A percentile compares a stretch with the other conserved stretches of the same genome.
Evolutionary conservation across 2,113 vertebrate species (phyloP).

Genomic region (Otolemur garnettii): DNA sequence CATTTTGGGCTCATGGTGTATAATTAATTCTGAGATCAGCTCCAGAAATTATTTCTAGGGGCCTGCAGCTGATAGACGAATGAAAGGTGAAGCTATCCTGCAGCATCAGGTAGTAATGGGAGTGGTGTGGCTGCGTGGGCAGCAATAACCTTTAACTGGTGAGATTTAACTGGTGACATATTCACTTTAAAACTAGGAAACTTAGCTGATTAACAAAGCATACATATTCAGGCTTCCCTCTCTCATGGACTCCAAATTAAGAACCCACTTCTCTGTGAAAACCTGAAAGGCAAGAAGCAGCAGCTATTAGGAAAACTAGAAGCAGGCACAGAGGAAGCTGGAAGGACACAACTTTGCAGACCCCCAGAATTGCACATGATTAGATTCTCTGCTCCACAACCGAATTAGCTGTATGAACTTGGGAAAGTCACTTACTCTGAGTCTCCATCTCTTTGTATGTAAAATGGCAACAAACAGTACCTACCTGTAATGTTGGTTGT

Average conservation of each 20-base stretch:
- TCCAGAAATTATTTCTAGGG: not conserved
- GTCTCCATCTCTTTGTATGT: not conserved
- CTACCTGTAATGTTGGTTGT: not conserved
- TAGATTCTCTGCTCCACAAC: not conserved
- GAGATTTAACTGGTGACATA: not conserved
- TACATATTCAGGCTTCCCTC: not conserved
- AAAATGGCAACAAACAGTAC: not conserved
- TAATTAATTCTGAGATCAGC: not conserved
- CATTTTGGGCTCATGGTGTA: slow-evolving; percentile 12
- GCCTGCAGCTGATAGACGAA: not conserved
- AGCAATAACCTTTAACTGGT: not conserved
- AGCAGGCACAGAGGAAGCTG: not conserved
- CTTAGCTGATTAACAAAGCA: not conserved
- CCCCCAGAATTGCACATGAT: not conserved
- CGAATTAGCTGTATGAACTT: not conserved
- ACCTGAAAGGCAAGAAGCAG: not conserved
- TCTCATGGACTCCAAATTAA: not conserved
- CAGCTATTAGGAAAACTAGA: slow-evolving; percentile 19
- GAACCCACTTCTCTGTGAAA: not conserved
- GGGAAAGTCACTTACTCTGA: not conserved
- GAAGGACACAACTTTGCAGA: not conserved
- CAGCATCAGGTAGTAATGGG: not conserved
- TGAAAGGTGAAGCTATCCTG: not conserved
- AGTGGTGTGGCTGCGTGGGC: not conserved
- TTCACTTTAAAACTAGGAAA: slow-evolving; percentile 33